These are phyloP conservation scores for Aspidiotus destructor DNA, from an alignment of 2,888 invertebrate genomes.

Conservation along the genomic window DNA sequence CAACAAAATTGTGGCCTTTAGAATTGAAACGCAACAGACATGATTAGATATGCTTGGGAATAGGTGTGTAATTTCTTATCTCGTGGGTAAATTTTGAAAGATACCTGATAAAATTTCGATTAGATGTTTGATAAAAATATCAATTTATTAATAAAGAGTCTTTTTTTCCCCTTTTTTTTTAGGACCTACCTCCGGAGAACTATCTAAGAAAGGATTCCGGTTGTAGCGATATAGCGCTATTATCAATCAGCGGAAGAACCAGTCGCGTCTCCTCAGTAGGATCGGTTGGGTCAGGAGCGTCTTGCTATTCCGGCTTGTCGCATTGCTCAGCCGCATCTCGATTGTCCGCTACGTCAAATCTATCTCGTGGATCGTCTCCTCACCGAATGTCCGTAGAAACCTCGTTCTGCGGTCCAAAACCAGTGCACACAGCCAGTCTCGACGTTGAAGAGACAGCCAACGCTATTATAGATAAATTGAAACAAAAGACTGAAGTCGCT, in stretches of 20 bases:
- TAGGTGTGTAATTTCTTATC: too few relatives aligned
- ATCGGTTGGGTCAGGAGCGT: constrained; percentile 42
- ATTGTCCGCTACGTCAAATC: constrained; percentile 38
- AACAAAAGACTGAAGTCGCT: constrained; percentile 36
- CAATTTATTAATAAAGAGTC: too few relatives aligned
- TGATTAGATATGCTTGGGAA: too few relatives aligned
- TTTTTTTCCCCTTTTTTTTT: not conserved
- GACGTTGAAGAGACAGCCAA: constrained; percentile 35
- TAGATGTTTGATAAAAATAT: too few relatives aligned
- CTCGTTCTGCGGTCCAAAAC: constrained; percentile 79
- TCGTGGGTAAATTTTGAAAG: too few relatives aligned
- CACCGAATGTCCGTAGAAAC: constrained; percentile 83
- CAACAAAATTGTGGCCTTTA: too few relatives aligned
- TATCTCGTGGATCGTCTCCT: constrained; percentile 57
- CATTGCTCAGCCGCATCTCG: constrained; percentile 38
- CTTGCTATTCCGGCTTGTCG: constrained; percentile 40
- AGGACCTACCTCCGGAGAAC: constrained; percentile 12
- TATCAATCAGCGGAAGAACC: constrained; percentile 63
- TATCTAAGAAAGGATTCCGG: constrained; percentile 28
- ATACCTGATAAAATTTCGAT: too few relatives aligned
- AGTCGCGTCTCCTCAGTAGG: constrained; percentile 74
- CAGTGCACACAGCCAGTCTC: constrained; percentile 40
- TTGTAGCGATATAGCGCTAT: constrained; percentile 41
- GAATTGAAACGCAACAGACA: too few relatives aligned
- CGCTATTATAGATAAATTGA: constrained; percentile 40